Evolutionary conservation across 2,113 vertebrate genomes (phyloP).

Genomic region (Poeciliopsis occidentalis): DNA sequence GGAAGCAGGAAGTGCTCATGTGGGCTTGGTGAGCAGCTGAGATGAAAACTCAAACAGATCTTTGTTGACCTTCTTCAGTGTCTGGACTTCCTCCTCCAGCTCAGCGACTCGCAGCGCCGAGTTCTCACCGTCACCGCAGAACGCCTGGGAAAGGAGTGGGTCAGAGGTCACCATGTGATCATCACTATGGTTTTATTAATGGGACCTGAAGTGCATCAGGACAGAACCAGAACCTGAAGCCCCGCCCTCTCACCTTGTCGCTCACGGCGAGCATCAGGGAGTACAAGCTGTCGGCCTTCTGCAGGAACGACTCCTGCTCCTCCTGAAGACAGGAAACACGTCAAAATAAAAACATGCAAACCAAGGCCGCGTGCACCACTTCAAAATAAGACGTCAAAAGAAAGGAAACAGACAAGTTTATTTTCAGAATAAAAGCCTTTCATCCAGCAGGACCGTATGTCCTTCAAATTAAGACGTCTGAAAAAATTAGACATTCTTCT

Average conservation of each 20-base stretch:
- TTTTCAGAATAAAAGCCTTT: no score
- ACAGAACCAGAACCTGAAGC: conserved; percentile 5
- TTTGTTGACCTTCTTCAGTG: conserved; percentile 94
- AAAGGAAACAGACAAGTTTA: neutral
- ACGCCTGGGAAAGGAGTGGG: conserved; percentile 74
- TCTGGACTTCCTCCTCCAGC: conserved; percentile 91
- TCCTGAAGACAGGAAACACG: conserved; percentile 74
- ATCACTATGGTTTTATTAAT: neutral
- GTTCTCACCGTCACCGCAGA: conserved; percentile 89
- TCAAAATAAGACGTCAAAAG: neutral
- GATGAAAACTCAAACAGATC: conserved; percentile 94
- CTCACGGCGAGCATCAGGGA: conserved; percentile 81
- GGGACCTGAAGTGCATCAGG: neutral
- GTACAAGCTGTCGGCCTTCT: conserved; percentile 84
- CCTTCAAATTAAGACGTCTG: no score
- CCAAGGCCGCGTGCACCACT: neutral
- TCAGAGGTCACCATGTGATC: neutral
- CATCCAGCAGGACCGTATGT: no score
- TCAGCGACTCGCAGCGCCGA: conserved; percentile 88
- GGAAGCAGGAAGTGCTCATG: conserved; percentile 41
- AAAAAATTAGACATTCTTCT: no score
- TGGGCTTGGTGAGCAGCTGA: conserved; percentile 88
- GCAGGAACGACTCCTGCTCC: conserved; percentile 84
- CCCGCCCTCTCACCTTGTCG: conserved; percentile 86
- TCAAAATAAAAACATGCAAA: neutral